Conservation (phyloP, 2,797 vertebrate genomes). For the Potorous gilbertii region DNA sequence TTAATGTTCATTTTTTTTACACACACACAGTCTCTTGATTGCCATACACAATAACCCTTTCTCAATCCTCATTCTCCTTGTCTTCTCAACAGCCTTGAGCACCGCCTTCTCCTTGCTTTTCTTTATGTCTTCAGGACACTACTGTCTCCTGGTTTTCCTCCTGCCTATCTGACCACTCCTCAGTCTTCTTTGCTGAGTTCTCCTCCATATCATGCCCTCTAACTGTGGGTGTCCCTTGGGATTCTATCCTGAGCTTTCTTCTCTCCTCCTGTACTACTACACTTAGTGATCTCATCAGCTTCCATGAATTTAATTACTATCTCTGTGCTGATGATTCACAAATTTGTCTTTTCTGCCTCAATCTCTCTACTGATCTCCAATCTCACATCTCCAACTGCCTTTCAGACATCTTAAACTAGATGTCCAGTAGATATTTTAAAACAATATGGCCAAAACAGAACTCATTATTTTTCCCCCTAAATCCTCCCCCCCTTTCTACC, state of each 20-base stretch:
- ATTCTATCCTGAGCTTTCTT: not conserved
- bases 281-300: not conserved
- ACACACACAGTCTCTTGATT: not conserved
- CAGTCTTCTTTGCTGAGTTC: not conserved
- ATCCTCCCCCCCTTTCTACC: not conserved
- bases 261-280: not conserved
- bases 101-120: not conserved
- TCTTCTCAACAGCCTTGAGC: too few relatives aligned
- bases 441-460: not conserved
- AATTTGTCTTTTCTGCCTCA: not conserved
- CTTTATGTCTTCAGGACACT: not conserved
- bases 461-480: not conserved
- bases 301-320: too few relatives aligned
- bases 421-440: not conserved
- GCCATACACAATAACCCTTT: not conserved
- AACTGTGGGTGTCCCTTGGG: not conserved
- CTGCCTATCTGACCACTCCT: not conserved
- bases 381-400: not conserved
- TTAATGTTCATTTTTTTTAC: not conserved
- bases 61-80: not conserved
- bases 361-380: not conserved
- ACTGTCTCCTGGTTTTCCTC: not conserved
- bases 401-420: not conserved
- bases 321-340: not conserved
- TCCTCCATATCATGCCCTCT: not conserved